These are phyloP conservation scores for Pelochelys cantorii DNA, from an alignment of 2,797 vertebrate species.

Conservation along the genomic window DNA sequence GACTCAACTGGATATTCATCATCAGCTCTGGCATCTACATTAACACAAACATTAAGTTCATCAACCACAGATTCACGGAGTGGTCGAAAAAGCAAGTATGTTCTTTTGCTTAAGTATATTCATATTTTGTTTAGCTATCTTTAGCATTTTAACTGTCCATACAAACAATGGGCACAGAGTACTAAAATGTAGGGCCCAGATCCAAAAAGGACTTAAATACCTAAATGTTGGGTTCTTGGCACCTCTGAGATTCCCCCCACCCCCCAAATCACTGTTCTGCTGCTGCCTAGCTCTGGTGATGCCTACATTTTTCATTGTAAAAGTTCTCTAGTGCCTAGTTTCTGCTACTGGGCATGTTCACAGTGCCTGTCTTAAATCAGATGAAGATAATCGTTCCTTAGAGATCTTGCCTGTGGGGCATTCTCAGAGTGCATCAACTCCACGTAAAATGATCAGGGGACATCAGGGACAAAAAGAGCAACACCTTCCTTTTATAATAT, in stretches of 20 bases:
- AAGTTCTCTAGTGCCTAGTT: neutral
- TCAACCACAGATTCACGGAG: slow-evolving; percentile 90
- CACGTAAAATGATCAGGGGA: neutral
- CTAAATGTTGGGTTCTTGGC: neutral
- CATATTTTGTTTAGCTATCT: neutral
- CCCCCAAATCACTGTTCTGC: neutral
- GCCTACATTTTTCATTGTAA: neutral
- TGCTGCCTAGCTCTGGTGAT: neutral
- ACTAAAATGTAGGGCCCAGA: neutral
- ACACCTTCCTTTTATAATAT: neutral
- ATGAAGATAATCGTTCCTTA: neutral
- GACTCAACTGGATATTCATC: slow-evolving; percentile 89
- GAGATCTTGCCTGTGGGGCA: neutral
- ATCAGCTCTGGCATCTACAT: slow-evolving; percentile 94
- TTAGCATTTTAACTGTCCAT: too few species aligned
- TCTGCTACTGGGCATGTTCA: neutral
- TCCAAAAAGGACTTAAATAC: neutral
- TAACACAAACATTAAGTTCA: slow-evolving; percentile 92
- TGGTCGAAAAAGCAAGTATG: slow-evolving; percentile 98
- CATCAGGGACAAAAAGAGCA: neutral
- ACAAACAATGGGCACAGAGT: neutral
- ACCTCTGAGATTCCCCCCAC: neutral
- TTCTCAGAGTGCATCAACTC: neutral
- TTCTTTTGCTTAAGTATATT: slow-evolving; percentile 2
- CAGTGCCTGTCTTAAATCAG: neutral